Evolutionary conservation across 2,888 invertebrate species (phyloP), one percentile per base, ranked within the genome.

Genomic region (Lapara coniferarum): DNA sequence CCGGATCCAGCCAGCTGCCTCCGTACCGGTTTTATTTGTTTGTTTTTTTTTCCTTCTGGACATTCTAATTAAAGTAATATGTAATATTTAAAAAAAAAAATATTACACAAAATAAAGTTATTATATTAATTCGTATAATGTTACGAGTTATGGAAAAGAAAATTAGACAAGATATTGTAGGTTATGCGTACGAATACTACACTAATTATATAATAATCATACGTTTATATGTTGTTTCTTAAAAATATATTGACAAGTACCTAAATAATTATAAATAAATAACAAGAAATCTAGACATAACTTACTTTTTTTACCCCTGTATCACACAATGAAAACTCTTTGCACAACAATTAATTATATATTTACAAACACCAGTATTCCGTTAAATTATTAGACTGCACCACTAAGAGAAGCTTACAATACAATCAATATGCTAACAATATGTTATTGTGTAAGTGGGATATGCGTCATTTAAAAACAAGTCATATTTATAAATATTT

Each of bases 1-100:
- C 79, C 84, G 82, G 86, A 87, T 88, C 84, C 81, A 75, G 78
- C 74, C 77, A 78, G 71, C 75, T 76, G 59, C 46, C 59, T n/a
- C 16, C 10, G 25, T 63, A 49, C 63, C 63, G 63, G 63, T 63
- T 63, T 63, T 63, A 19, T 63, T 63, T 63, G 59, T 63, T 46
- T 25, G 19, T 19, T 19, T 49, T 19, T 19, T 49, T 49, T 63
- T 59, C 10, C 13, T 49, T 63, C 44, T 46, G 12, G 16, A 14
- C 44, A 59, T 59, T 44, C 16, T n/a, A 37, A 10, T 12, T 46
- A 49, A 10, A 49, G 13, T n/a, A n/a, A n/a, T n/a, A n/a, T n/a
- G n/a, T n/a, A n/a, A n/a, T n/a, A n/a, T n/a, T n/a, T n/a, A n/a
- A n/a, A n/a, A n/a, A n/a, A n/a, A n/a, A n/a, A n/a, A n/a, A n/a